These are phyloP conservation scores for Cinclus cinclus DNA, from an alignment of 2,113 vertebrate genomes.

Conservation along the genomic window DNA sequence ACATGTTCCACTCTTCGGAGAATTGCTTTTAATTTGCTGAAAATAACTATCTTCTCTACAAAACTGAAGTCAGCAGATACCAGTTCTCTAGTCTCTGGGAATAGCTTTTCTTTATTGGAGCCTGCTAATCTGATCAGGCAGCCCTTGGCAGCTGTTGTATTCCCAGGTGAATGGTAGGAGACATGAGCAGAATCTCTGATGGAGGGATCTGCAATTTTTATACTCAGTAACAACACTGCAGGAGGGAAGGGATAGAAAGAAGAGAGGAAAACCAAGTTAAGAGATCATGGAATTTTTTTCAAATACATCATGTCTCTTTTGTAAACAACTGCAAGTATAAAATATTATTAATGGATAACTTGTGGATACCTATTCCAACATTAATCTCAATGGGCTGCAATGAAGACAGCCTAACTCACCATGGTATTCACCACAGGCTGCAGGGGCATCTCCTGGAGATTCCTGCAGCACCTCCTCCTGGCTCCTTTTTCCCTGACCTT, in stretches of 20 bases:
- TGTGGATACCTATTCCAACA: neutral
- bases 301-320: neutral
- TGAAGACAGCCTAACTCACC: neutral
- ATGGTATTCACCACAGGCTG: neutral
- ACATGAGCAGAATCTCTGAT: neutral
- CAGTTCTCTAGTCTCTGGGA: neutral
- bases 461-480: neutral
- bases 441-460: too few species aligned
- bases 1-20: rapidly evolving
- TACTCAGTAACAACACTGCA: neutral
- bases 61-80: neutral
- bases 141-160: neutral
- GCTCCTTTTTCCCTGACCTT: neutral
- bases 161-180: neutral
- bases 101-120: neutral
- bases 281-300: neutral
- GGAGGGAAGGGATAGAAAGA: neutral
- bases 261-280: neutral
- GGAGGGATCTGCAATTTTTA: neutral
- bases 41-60: neutral
- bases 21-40: neutral
- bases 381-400: neutral
- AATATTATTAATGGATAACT: neutral
- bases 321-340: neutral
- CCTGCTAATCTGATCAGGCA: neutral